These are phyloP conservation scores for Hipposideros larvatus DNA, from an alignment of 2,797 vertebrate species.

Conservation along the genomic window DNA sequence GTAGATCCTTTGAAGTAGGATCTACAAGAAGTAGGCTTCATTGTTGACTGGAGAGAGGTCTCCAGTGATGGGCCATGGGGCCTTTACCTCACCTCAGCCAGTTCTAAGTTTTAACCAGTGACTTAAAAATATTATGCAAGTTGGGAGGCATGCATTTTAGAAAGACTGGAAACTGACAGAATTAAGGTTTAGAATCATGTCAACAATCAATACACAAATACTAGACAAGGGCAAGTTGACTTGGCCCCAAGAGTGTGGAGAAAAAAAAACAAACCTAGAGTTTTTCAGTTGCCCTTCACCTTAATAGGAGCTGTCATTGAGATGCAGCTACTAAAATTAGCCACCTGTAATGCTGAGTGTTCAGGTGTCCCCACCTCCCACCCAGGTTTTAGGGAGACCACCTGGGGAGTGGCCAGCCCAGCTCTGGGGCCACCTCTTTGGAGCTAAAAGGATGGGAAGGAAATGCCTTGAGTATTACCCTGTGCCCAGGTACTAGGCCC, in stretches of 20 bases:
- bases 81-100: background rate
- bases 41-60: background rate
- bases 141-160: background rate
- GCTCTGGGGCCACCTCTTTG: background rate
- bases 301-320: background rate
- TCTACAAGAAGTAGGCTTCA: background rate
- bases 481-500: background rate
- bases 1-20: too few relatives aligned
- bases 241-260: background rate
- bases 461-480: background rate
- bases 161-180: background rate
- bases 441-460: background rate
- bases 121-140: background rate
- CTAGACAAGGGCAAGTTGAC: background rate
- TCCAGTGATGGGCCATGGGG: background rate
- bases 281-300: background rate
- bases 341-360: rapidly evolving
- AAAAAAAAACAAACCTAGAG: background rate
- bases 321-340: background rate
- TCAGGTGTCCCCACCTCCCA: rapidly evolving
- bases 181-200: background rate
- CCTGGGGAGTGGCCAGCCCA: background rate
- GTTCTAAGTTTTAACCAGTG: background rate
- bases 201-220: background rate
- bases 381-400: background rate